Percentiles rank a stretch among this genome's conserved stretches.
phyloP scores from a whole-genome alignment of 2,113 vertebrate genomes.

The Camelus dromedarius region DNA sequence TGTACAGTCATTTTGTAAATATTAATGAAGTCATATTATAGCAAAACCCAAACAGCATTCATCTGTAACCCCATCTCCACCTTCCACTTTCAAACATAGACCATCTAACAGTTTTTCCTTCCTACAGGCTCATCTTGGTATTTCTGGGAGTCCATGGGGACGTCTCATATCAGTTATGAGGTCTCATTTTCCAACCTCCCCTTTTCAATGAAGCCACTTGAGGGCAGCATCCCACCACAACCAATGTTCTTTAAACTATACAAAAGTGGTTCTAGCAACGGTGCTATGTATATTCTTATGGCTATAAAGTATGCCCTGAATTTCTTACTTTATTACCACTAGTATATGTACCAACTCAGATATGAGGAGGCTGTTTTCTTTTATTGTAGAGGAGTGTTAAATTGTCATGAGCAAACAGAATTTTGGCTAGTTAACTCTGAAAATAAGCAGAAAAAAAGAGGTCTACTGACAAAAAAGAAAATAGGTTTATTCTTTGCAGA shows the following conservation, averaged over 20 bases:
- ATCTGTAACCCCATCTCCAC: background rate
- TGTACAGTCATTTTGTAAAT: background rate
- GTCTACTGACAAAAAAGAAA: background rate
- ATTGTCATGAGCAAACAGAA: background rate
- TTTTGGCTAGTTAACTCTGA: constrained; percentile 32
- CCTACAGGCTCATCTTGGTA: background rate
- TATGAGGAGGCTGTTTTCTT: background rate
- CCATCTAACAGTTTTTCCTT: background rate
- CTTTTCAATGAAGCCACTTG: constrained; percentile 60
- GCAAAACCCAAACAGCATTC: constrained; percentile 16
- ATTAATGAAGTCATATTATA: background rate
- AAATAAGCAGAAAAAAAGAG: background rate
- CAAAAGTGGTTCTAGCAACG: background rate
- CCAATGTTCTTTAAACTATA: background rate
- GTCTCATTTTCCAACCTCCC: background rate
- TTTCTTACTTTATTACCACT: background rate
- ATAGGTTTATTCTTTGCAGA: background rate
- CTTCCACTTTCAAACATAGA: constrained; percentile 18
- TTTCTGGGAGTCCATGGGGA: background rate
- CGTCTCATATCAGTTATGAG: background rate
- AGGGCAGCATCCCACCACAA: constrained; percentile 72
- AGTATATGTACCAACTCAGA: background rate
- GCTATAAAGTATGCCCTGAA: background rate
- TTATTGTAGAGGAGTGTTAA: background rate
- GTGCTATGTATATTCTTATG: background rate